Conservation (phyloP, 2,797 vertebrate genomes). For the Phoebastria nigripes region DNA sequence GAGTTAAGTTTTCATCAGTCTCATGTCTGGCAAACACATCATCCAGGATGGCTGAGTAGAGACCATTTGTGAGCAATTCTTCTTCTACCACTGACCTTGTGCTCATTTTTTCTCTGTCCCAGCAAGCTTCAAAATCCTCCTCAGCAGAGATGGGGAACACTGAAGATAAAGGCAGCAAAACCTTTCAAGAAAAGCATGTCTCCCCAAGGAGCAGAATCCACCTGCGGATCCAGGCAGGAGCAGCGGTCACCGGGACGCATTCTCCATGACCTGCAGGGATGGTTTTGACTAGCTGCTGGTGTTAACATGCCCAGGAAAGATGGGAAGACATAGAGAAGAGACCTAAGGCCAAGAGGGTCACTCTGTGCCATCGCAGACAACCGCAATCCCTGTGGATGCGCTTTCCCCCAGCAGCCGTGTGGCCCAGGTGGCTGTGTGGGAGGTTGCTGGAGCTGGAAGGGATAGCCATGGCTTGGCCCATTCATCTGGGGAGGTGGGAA, state of each 20-base stretch:
- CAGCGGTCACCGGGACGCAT: not conserved
- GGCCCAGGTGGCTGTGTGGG: not conserved
- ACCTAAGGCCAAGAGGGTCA: not conserved
- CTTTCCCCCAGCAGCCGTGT: accelerated
- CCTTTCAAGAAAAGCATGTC: not conserved
- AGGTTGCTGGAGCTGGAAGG: not conserved
- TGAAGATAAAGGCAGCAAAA: not conserved
- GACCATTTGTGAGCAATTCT: not conserved
- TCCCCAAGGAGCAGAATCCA: not conserved
- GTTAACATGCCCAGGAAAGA: not conserved
- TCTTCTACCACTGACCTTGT: not conserved
- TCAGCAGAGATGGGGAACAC: accelerated
- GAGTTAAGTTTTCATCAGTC: not conserved
- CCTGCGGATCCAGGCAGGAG: not conserved
- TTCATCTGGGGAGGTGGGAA: not conserved
- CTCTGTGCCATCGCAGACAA: not conserved
- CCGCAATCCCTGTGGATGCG: not conserved
- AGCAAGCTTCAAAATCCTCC: not conserved
- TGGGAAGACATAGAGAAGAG: not conserved
- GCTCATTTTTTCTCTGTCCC: not conserved
- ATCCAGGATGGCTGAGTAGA: not conserved
- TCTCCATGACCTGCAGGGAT: not conserved
- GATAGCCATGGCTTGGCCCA: not conserved
- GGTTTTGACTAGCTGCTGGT: not conserved
- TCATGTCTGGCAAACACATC: not conserved